Evolutionary conservation across 2,797 vertebrate species (phyloP).

Genomic region (Microctenopoma lineatum): DNA sequence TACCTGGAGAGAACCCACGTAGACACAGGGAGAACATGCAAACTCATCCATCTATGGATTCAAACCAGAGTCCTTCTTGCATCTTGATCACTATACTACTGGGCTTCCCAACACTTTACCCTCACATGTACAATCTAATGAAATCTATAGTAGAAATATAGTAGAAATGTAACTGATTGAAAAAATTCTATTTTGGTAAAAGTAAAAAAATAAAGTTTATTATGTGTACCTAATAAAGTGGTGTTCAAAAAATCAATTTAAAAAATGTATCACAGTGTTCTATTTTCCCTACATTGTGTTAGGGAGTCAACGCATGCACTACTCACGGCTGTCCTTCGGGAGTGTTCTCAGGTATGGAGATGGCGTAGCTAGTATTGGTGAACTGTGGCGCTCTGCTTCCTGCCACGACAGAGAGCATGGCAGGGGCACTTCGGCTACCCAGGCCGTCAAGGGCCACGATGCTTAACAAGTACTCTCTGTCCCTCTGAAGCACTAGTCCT

Average conservation of each 20-base stretch:
- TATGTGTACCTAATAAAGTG: too few species aligned
- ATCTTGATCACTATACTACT: too few species aligned
- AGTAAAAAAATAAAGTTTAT: too few species aligned
- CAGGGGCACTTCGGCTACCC: constrained; percentile 85
- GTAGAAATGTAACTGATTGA: too few species aligned
- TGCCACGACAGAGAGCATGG: constrained; percentile 86
- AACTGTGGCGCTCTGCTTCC: constrained; percentile 89
- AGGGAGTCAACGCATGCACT: neutral
- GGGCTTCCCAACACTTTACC: too few species aligned
- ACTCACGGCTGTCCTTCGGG: constrained; percentile 87
- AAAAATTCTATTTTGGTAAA: too few species aligned
- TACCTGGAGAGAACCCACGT: too few species aligned
- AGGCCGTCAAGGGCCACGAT: constrained; percentile 87
- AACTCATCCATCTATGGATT: too few species aligned
- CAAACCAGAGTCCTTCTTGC: too few species aligned
- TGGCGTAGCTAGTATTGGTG: constrained; percentile 83
- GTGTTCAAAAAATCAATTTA: neutral
- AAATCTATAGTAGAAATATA: too few species aligned
- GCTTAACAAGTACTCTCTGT: constrained; percentile 88
- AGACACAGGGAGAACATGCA: too few species aligned
- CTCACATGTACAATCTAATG: too few species aligned
- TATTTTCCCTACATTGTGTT: constrained; percentile 10
- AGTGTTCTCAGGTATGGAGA: constrained; percentile 86
- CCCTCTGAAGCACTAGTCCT: constrained; percentile 84
- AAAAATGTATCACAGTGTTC: neutral